These are phyloP conservation scores for Oryctes rhinoceros DNA, from an alignment of 1,140 invertebrate genomes.

Conservation along the genomic window DNA sequence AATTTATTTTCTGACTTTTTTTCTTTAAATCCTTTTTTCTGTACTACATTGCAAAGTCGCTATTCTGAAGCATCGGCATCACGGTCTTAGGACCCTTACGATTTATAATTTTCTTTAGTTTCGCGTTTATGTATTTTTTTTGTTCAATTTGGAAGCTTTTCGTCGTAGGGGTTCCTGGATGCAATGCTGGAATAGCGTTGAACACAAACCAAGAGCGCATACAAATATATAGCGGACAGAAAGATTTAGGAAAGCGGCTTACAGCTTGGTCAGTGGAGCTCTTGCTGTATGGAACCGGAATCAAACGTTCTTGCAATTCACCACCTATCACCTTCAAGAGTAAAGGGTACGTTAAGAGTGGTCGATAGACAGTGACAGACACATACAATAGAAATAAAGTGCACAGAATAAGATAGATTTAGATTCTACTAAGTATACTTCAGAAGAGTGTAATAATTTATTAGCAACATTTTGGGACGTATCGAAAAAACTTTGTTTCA, in stretches of 20 bases:
- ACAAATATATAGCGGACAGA: conserved; percentile 61
- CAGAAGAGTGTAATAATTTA: conserved; percentile 46
- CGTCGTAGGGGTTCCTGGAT: neutral
- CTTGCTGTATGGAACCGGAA: conserved; percentile 99
- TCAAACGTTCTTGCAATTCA: conserved; percentile 99
- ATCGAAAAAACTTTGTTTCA: neutral
- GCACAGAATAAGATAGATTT: conserved; percentile 59
- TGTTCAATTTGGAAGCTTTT: neutral
- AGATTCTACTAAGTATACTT: conserved; percentile 59
- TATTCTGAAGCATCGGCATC: neutral
- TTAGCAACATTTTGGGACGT: neutral
- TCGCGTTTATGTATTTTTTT: neutral
- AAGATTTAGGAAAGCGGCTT: conserved; percentile 75
- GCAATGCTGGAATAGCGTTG: conserved; percentile 23
- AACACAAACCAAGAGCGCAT: conserved; percentile 59
- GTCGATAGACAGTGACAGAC: conserved; percentile 60
- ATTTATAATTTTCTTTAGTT: neutral
- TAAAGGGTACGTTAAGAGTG: conserved; percentile 62
- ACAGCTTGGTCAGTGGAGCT: conserved; percentile 99
- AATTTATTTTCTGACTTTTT: neutral
- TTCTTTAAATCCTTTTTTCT: conserved; percentile 44
- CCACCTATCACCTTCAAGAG: conserved; percentile 97
- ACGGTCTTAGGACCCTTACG: neutral
- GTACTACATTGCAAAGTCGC: conserved; percentile 16
- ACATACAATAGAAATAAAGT: conserved; percentile 56